Base-by-base conservation (phyloP, 2,797 vertebrate species). In the Tokudaia tokunoshimensis region DNA sequence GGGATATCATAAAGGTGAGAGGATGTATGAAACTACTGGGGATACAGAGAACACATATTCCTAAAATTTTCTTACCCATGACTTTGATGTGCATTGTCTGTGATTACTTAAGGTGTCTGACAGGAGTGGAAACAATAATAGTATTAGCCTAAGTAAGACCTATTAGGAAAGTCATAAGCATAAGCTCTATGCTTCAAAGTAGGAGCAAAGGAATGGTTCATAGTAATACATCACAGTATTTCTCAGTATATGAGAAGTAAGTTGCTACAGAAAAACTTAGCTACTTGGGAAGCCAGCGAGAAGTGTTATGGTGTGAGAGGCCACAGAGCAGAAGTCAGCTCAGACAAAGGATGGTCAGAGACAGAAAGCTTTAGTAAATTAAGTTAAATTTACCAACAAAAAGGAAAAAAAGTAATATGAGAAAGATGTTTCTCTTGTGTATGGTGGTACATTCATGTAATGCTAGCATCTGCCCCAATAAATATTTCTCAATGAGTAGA, bases 51-150 rank as follows among this genome's bases (percentile, higher is more conserved):
- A 31, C 0, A 34, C 76, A 61, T 0, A 74, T 74, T 6, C 0
- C 6, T 83, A 83, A 65, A 72, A 59, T 19, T 75, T 34, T 78
- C 75, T 37, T 37, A 19, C 14, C 8, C 2, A 74, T 19, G 4
- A 47, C 89, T 95, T 67, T 85, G 65, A 65, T 34, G 55, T 70
- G 59, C 4, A 63, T 85, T 75, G 3, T n/a, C 29, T 29, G 70
- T 44, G 86, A 87, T 59, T 91, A 96, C 47, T 84, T 0, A 47
- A 87, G 13, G 1, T 78, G 1, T 74, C 20, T 89, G 31, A 52
- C 80, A 92, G 37, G 47, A 94, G 86, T 84, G n/a, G 31, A 89
- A 83, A 65, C 55, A 55, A 89, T 89, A 75, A 76, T 34, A 83
- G 81, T 61, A 55, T 59, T 89, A 96, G 79, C 31, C 26, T 78